Percentiles rank a stretch among this genome's conserved stretches.
Evolutionary conservation across 2,113 vertebrate genomes (phyloP).

Genomic region (Saccopteryx bilineata): DNA sequence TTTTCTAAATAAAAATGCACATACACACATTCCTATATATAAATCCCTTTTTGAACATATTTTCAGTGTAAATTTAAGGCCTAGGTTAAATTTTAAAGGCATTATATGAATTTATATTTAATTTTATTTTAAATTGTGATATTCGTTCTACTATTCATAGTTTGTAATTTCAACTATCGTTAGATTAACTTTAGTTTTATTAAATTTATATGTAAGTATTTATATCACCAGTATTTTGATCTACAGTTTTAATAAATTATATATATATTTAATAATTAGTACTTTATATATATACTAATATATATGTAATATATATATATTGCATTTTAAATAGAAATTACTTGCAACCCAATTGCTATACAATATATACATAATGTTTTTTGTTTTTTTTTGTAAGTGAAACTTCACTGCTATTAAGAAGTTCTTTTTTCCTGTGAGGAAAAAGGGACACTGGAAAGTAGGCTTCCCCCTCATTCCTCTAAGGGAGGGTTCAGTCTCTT

Average conservation of each 20-base stretch:
- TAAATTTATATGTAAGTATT: not conserved
- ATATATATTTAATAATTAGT: not conserved
- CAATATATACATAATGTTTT: too few species aligned
- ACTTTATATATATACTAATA: not conserved
- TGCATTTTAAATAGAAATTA: not conserved
- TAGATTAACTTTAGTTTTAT: not conserved
- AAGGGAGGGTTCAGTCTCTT: too few species aligned
- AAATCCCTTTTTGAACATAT: not conserved
- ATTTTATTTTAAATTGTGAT: constrained; percentile 2
- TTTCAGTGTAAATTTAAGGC: not conserved
- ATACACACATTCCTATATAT: not conserved
- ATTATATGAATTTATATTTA: constrained; percentile 16
- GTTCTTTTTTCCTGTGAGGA: not conserved
- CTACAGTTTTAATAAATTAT: not conserved
- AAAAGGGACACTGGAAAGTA: too few species aligned
- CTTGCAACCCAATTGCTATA: not conserved
- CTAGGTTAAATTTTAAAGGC: not conserved
- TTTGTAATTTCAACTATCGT: constrained; percentile 18
- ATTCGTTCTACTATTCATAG: not conserved
- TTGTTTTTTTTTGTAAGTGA: not conserved
- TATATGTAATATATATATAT: not conserved
- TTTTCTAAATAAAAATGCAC: not conserved
- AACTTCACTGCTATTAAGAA: not conserved
- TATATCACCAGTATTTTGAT: not conserved
- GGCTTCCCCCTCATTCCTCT: too few species aligned